Evolutionary conservation across 1,140 invertebrate species (phyloP).

Genomic region (Metopolophium dirhodum): DNA sequence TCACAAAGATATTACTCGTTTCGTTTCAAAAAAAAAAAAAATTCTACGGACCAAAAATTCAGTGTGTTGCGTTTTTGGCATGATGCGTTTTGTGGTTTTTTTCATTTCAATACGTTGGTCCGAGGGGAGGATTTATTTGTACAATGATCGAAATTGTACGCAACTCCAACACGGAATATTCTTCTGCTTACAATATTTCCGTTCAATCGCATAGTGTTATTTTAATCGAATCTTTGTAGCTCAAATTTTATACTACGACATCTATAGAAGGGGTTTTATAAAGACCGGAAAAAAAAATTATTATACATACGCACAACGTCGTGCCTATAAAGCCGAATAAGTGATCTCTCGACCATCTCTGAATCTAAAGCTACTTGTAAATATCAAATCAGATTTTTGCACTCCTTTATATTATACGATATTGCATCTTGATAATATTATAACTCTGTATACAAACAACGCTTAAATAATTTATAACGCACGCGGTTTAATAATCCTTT

Average conservation of each 20-base stretch:
- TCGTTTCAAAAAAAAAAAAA: background rate
- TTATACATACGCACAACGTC: too few relatives aligned
- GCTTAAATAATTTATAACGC: background rate
- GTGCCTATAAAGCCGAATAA: background rate
- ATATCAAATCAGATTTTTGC: background rate
- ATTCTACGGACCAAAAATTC: background rate
- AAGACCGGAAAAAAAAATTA: too few relatives aligned
- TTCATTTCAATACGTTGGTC: background rate
- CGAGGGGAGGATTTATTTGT: background rate
- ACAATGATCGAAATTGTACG: background rate
- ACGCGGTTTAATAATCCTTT: background rate
- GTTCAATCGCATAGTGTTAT: background rate
- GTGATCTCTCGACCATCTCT: background rate
- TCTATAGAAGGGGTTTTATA: background rate
- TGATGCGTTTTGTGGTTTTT: background rate
- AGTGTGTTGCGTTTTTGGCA: background rate
- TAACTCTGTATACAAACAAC: background rate
- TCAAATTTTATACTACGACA: background rate
- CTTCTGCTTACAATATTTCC: background rate
- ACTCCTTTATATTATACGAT: background rate
- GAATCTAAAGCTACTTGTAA: background rate
- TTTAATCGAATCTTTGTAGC: too few relatives aligned
- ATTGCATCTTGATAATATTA: background rate
- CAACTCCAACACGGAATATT: background rate
- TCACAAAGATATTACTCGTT: background rate